Evolutionary conservation across 2,888 invertebrate species (phyloP).

Genomic region (Lacanobia wlatinum): DNA sequence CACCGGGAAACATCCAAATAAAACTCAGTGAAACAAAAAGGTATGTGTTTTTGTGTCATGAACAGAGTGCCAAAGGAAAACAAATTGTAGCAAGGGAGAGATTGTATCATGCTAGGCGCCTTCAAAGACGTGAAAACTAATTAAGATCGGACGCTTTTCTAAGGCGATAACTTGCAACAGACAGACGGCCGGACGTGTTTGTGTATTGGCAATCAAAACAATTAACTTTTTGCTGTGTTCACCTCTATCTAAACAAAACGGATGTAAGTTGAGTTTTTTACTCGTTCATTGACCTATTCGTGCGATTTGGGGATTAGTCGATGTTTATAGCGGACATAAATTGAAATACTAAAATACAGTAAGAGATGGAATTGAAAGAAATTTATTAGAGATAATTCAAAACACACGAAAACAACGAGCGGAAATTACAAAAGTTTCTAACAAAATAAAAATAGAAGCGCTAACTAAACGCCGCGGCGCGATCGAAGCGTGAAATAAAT

Average conservation of each 20-base stretch:
- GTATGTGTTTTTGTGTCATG: slow-evolving; percentile 82
- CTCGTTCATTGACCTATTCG: slow-evolving; percentile 72
- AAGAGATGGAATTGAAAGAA: slow-evolving; percentile 14
- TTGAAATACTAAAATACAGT: slow-evolving; percentile 25
- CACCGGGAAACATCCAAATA: slow-evolving; percentile 86
- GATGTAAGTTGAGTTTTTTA: slow-evolving; percentile 71
- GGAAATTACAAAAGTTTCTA: slow-evolving; percentile 77
- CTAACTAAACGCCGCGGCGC: slow-evolving; percentile 84
- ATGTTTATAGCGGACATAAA: slow-evolving; percentile 16
- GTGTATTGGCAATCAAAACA: slow-evolving; percentile 90
- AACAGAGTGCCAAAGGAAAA: slow-evolving; percentile 87
- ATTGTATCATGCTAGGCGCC: slow-evolving; percentile 89
- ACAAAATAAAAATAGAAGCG: slow-evolving; percentile 78
- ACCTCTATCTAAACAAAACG: slow-evolving; percentile 82
- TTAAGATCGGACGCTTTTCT: slow-evolving; percentile 90
- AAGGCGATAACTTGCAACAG: slow-evolving; percentile 87
- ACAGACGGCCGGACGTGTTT: slow-evolving; percentile 86
- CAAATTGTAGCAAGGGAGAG: slow-evolving; percentile 90
- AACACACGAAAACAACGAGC: slow-evolving; percentile 62
- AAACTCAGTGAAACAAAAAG: slow-evolving; percentile 87
- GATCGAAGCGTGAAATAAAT: slow-evolving; percentile 89
- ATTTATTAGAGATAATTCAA: slow-evolving; percentile 39
- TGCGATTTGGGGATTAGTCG: slow-evolving; percentile 65
- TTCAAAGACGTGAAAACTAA: slow-evolving; percentile 90
- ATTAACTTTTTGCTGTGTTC: slow-evolving; percentile 88